Evolutionary conservation across 1,140 invertebrate genomes (phyloP).

Genomic region (Apis cerana): DNA sequence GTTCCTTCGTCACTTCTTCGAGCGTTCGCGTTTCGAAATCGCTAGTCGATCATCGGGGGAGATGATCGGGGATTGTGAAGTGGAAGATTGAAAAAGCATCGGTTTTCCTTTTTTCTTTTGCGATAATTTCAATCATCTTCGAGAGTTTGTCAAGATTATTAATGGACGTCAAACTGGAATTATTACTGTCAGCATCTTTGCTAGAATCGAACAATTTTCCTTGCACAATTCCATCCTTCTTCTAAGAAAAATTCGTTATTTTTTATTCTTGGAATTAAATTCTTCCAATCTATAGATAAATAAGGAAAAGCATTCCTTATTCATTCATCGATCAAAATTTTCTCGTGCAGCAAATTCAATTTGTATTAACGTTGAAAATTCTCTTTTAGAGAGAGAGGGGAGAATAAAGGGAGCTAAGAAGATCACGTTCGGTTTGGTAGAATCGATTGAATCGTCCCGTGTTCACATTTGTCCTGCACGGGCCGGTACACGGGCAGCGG

Average conservation of each 20-base stretch:
- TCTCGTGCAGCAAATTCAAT: too few species aligned
- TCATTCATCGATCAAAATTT: too few species aligned
- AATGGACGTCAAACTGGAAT: too few species aligned
- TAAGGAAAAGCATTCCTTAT: too few species aligned
- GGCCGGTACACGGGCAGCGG: constrained; percentile 34
- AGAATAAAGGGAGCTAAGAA: neutral
- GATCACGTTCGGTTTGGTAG: neutral
- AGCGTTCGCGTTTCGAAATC: neutral
- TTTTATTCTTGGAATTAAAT: neutral
- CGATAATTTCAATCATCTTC: too few species aligned
- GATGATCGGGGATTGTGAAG: neutral
- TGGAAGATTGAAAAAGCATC: neutral
- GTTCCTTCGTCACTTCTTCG: neutral
- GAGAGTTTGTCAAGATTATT: too few species aligned
- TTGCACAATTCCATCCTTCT: neutral
- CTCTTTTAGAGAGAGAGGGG: too few species aligned
- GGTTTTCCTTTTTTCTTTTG: too few species aligned
- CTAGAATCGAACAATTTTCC: neutral
- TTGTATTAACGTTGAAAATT: neutral
- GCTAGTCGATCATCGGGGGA: neutral
- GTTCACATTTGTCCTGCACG: constrained; percentile 38
- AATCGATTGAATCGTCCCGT: constrained; percentile 38
- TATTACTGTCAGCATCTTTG: too few species aligned
- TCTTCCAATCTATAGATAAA: too few species aligned
- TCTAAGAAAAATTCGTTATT: neutral